Conservation (phyloP, 2,797 vertebrate genomes). For the Dendrocincla tyrannina region DNA sequence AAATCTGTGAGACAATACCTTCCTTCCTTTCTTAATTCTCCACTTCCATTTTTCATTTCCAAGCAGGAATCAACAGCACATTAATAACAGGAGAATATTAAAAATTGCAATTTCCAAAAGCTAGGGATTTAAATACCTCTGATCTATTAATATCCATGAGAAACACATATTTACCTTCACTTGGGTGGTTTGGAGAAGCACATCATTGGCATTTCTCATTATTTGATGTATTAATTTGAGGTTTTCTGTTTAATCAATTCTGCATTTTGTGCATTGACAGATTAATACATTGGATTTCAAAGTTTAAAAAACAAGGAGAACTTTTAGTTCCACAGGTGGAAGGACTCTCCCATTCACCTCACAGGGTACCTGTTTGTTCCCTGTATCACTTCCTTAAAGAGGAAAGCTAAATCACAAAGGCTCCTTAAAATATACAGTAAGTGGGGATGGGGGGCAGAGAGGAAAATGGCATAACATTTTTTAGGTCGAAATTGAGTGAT, state of each 20-base stretch:
- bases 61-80: background rate
- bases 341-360: background rate
- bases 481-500: background rate
- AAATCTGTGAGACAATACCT: background rate
- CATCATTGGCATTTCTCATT: background rate
- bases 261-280: background rate
- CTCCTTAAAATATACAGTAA: background rate
- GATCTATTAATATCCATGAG: background rate
- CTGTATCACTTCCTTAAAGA: background rate
- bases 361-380: background rate
- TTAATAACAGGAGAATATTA: background rate
- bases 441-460: too few relatives aligned
- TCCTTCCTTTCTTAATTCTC: background rate
- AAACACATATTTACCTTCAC: background rate
- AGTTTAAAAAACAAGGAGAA: background rate
- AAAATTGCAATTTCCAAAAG: background rate
- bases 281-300: background rate
- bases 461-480: background rate
- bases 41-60: conserved; percentile 1
- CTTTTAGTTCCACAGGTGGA: background rate
- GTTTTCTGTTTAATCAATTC: background rate
- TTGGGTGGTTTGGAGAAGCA: background rate
- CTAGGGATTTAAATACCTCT: background rate
- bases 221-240: background rate
- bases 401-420: background rate